phyloP scores from a whole-genome alignment of 2,888 invertebrate species.

The Sylvicola fuscatus region DNA sequence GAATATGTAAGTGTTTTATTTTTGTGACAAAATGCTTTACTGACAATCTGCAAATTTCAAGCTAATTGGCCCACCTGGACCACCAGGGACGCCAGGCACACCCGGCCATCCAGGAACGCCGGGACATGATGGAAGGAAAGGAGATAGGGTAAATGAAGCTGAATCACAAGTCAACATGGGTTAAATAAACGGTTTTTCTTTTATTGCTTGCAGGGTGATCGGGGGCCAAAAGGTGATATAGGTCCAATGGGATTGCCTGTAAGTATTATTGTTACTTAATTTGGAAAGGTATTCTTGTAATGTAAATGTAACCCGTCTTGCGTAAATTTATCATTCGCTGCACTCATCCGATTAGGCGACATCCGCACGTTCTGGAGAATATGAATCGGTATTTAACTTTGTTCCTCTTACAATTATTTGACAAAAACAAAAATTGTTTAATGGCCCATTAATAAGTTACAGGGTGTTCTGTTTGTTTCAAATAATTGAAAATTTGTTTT shows the following conservation, averaged over 20 bases:
- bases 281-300: constrained; percentile 3
- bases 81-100: constrained; percentile 53
- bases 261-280: constrained; percentile 28
- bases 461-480: too few species aligned
- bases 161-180: constrained; percentile 7
- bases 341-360: too few species aligned
- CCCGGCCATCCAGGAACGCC: constrained; percentile 28
- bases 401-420: too few species aligned
- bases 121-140: constrained; percentile 60
- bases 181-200: constrained; percentile 7
- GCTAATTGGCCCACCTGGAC: constrained; percentile 34
- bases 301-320: too few species aligned
- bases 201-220: constrained; percentile 17
- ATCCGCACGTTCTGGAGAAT: too few species aligned
- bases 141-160: constrained; percentile 60
- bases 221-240: constrained; percentile 23
- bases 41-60: constrained; percentile 11
- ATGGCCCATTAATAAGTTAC: too few species aligned
- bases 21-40: background rate
- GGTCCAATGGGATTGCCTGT: constrained; percentile 95
- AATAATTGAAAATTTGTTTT: too few species aligned
- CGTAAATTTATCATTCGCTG: too few species aligned
- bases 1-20: constrained; percentile 21
- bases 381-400: too few species aligned
- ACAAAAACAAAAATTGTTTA: too few species aligned